Conservation (phyloP, 2,888 invertebrate species). For the Nemoura dubitans region DNA sequence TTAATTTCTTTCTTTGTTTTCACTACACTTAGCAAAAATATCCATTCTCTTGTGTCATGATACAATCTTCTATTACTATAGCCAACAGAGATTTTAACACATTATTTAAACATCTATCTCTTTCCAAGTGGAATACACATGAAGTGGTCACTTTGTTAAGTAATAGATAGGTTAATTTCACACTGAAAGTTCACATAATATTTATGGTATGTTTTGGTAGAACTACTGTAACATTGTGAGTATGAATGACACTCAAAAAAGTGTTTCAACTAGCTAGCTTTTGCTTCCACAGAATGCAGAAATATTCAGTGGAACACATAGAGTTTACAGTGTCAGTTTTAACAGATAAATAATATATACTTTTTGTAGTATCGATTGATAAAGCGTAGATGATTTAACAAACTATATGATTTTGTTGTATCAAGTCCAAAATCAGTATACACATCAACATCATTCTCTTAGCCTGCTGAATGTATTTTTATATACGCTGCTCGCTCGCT, state of each 20-base stretch:
- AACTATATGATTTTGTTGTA: background rate
- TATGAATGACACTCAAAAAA: background rate
- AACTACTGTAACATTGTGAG: background rate
- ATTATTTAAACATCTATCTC: background rate
- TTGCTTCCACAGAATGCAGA: background rate
- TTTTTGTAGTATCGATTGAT: background rate
- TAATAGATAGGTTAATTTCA: background rate
- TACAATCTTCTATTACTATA: background rate
- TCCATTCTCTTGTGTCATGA: background rate
- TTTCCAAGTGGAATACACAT: background rate
- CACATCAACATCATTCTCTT: background rate
- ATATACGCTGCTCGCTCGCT: background rate
- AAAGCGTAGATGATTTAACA: background rate
- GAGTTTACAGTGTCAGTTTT: background rate
- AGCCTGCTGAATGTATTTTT: background rate
- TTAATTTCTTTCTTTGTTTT: background rate
- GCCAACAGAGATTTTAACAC: background rate
- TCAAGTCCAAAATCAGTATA: background rate
- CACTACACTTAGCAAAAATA: background rate
- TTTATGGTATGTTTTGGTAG: background rate
- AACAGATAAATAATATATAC: background rate
- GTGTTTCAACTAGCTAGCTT: slow-evolving; percentile 1
- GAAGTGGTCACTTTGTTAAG: background rate
- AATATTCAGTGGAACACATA: background rate
- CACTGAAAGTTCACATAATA: background rate